Percentiles rank a stretch among this genome's conserved stretches.
Evolutionary conservation across 2,888 invertebrate species (phyloP).

Genomic region (Serrognathus titanus): DNA sequence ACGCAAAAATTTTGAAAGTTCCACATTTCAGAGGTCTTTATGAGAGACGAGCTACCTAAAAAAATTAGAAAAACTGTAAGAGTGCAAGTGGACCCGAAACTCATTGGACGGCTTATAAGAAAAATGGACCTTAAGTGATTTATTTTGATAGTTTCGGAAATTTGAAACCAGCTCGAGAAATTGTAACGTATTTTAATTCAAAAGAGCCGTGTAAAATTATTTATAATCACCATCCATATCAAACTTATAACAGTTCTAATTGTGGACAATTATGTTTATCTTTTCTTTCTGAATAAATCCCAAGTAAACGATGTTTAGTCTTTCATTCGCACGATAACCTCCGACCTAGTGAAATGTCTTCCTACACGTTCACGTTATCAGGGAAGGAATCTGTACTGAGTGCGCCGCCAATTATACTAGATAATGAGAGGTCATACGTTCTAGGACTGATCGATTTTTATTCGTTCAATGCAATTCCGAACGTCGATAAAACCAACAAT

Average conservation of each 20-base stretch:
- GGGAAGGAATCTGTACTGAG: no score
- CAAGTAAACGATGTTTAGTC: not conserved
- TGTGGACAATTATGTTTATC: not conserved
- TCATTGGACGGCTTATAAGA: conserved; percentile 42
- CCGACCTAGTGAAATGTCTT: not conserved
- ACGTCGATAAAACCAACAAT: no score
- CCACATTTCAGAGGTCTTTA: conserved; percentile 33
- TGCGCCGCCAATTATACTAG: not conserved
- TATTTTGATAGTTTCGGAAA: conserved; percentile 29
- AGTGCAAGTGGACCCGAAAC: conserved; percentile 32
- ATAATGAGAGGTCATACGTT: not conserved
- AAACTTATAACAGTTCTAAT: not conserved
- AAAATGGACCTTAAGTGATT: conserved; percentile 29
- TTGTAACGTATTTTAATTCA: conserved; percentile 10
- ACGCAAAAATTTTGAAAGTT: conserved; percentile 12
- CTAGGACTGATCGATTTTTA: not conserved
- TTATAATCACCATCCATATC: not conserved
- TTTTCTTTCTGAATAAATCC: not conserved
- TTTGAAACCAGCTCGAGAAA: conserved; percentile 10
- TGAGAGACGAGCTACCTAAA: conserved; percentile 28
- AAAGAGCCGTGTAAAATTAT: not conserved
- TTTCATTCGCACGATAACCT: not conserved
- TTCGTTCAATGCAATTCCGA: not conserved
- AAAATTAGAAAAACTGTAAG: conserved; percentile 26
- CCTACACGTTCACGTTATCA: not conserved